Evolutionary conservation across 2,888 invertebrate genomes (phyloP), one percentile per base, ranked within the genome.

Genomic region (Macrophya annulata): DNA sequence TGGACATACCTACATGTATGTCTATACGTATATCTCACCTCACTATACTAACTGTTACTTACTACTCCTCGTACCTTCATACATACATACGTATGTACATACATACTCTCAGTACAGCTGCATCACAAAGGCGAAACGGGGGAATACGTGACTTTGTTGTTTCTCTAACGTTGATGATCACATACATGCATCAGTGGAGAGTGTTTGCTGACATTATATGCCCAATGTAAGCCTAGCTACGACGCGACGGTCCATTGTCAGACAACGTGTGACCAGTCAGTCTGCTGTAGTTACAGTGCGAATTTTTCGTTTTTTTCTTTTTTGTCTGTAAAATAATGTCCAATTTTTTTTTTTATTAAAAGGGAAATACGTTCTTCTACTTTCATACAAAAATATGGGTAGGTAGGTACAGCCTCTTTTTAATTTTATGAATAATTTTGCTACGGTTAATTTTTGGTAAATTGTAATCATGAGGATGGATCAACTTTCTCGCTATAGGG

Each of bases 191-290:
- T 55, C 40, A 12, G 62, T 25, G 40, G 4, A 71, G n/a, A 71
- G 71, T 71, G 43, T 71, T 40, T 71, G 71, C 71, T 43, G 71
- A 71, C 37, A 71, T 71, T 72, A 40, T 72, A 72, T 37, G 72
- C 43, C 40, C 17, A 71, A 71, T 71, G 71, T 71, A n/a, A 71
- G 40, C 71, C 43, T 40, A 48, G 31, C 48, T 48, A 9, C 6
- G n/a, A 5, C 17, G 51, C 8, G 4, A 17, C 31, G 62, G 62
- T 3, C 21, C 21, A 62, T 62, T 12, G 25, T 62, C 25, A 9
- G 10, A 25, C n/a, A 25, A 8, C 10, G 9, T 21, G 9, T 0
- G 59, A 59, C n/a, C 25, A 62, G 62, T 25, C 48, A 3, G 48
- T 4, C 48, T 1, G 25, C 8, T 62, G 25, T 1, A 6, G 21